Conservation (phyloP, 2,888 invertebrate genomes). For the Eilema sororculum region DNA sequence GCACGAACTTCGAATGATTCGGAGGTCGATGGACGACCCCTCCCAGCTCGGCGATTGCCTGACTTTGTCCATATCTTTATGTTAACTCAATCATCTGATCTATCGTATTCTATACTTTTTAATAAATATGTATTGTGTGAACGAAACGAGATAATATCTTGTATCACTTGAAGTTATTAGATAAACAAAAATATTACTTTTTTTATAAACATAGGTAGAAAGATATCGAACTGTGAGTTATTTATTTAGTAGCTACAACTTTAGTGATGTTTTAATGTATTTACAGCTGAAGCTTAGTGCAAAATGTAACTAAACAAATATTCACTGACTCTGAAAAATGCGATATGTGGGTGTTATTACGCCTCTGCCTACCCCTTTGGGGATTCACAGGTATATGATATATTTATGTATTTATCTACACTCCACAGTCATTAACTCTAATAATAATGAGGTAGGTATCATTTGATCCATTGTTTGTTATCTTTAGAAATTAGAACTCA, state of each 20-base stretch:
- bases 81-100: slow-evolving; percentile 28
- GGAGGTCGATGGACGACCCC: slow-evolving; percentile 68
- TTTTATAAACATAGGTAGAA: no score
- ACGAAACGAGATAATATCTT: not conserved
- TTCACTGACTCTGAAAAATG: no score
- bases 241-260: no score
- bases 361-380: no score
- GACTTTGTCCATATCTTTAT: slow-evolving; percentile 47
- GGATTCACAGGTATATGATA: slow-evolving; percentile 13
- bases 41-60: slow-evolving; percentile 50
- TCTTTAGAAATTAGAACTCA: slow-evolving; percentile 30
- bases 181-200: not conserved
- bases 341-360: no score
- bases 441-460: slow-evolving; percentile 11
- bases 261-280: no score
- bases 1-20: slow-evolving; percentile 56
- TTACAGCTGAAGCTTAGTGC: no score
- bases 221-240: no score
- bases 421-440: slow-evolving; percentile 22
- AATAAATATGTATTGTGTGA: not conserved
- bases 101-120: not conserved
- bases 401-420: not conserved
- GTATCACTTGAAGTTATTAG: not conserved
- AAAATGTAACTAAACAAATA: no score
- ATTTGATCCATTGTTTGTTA: slow-evolving; percentile 30